A percentile compares a stretch with the other conserved stretches of the same genome.
Evolutionary conservation across 2,888 invertebrate genomes (phyloP).

Genomic region (Cerastis rubricosa): DNA sequence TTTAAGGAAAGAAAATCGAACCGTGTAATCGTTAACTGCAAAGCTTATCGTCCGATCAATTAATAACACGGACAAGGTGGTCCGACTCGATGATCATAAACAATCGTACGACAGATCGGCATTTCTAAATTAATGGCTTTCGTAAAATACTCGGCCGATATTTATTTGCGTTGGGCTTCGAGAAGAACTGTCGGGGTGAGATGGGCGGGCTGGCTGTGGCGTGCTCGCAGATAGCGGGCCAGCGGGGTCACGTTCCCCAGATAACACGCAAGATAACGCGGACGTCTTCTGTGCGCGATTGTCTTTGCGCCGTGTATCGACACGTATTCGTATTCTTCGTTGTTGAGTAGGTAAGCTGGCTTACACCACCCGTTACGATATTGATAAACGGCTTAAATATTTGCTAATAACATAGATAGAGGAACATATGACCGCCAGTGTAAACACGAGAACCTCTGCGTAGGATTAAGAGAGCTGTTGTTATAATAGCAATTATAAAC

Average conservation of each 20-base stretch:
- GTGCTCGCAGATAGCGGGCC: slow-evolving; percentile 85
- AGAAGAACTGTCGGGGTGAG: slow-evolving; percentile 77
- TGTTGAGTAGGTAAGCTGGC: slow-evolving; percentile 54
- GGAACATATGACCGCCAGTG: slow-evolving; percentile 39
- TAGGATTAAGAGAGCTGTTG: slow-evolving; percentile 51
- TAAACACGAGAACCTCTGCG: slow-evolving; percentile 52
- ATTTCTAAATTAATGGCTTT: slow-evolving; percentile 86
- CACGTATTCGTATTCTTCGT: slow-evolving; percentile 60
- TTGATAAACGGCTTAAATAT: slow-evolving; percentile 61
- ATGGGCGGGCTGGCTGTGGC: slow-evolving; percentile 83
- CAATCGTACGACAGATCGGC: slow-evolving; percentile 85
- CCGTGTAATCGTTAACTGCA: slow-evolving; percentile 75
- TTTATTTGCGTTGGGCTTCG: slow-evolving; percentile 78
- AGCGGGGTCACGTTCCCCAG: slow-evolving; percentile 89
- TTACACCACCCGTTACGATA: slow-evolving; percentile 48
- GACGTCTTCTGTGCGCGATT: slow-evolving; percentile 84
- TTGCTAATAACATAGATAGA: slow-evolving; percentile 60
- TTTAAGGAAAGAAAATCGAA: slow-evolving; percentile 66
- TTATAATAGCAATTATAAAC: slow-evolving; percentile 42
- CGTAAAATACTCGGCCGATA: slow-evolving; percentile 72
- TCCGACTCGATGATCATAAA: slow-evolving; percentile 81
- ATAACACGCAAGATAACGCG: slow-evolving; percentile 85
- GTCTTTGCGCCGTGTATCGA: slow-evolving; percentile 77
- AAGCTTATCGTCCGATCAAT: slow-evolving; percentile 85
- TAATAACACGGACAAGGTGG: slow-evolving; percentile 88